Conservation (phyloP, 2,888 invertebrate genomes). For the Petrolisthes cinctipes region DNA sequence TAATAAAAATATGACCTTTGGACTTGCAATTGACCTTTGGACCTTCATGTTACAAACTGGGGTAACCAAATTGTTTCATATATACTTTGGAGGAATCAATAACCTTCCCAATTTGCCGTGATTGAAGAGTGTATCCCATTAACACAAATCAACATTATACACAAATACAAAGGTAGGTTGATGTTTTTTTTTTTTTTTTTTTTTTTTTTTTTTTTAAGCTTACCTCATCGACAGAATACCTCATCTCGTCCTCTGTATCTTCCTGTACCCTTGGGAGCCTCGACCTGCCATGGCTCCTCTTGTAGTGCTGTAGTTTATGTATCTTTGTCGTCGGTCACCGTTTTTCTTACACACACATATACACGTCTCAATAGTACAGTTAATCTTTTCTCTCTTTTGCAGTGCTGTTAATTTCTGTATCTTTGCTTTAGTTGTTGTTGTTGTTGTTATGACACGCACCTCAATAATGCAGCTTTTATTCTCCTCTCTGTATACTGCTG, state of each 20-base stretch:
- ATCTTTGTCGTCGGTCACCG: no score
- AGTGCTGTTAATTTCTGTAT: neutral
- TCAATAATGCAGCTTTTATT: no score
- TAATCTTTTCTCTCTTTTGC: neutral
- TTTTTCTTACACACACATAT: neutral
- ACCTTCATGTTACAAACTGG: neutral
- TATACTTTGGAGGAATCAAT: no score
- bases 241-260: neutral
- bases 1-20: no score
- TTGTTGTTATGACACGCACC: no score
- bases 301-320: neutral
- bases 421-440: neutral
- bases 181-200: neutral
- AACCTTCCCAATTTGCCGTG: no score
- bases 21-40: neutral
- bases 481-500: no score
- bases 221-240: conserved; percentile 2
- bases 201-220: neutral
- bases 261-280: neutral
- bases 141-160: no score
- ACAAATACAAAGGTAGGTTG: no score
- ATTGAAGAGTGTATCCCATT: no score
- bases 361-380: neutral
- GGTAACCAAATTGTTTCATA: neutral
- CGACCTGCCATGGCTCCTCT: neutral